Evolutionary conservation across 2,113 vertebrate species (phyloP).

Genomic region (Haemorhous mexicanus): DNA sequence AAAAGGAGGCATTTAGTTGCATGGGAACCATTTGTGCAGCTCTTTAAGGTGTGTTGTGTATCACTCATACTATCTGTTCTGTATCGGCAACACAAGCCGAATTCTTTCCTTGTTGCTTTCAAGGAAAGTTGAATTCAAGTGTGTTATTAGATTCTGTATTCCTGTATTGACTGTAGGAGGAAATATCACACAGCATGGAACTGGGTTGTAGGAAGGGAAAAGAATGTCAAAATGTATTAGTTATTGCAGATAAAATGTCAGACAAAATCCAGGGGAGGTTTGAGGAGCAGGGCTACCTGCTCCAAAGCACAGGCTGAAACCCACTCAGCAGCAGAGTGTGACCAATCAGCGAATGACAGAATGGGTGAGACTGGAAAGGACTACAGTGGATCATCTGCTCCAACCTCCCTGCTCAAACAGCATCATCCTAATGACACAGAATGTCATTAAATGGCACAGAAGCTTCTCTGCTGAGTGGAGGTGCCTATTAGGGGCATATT

Average conservation of each 20-base stretch:
- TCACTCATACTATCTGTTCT: not conserved
- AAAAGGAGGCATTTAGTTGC: not conserved
- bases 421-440: not conserved
- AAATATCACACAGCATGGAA: not conserved
- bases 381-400: no score
- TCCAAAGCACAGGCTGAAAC: not conserved
- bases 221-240: not conserved
- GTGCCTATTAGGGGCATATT: no score
- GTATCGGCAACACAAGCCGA: not conserved
- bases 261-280: not conserved
- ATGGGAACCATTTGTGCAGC: not conserved
- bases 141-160: not conserved
- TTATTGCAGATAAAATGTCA: not conserved
- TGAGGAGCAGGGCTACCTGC: not conserved
- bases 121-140: not conserved
- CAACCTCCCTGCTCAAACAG: not conserved
- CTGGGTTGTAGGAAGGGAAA: not conserved
- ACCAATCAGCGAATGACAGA: not conserved
- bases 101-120: not conserved
- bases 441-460: not conserved
- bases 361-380: not conserved
- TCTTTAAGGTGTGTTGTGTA: not conserved
- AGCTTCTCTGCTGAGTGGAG: not conserved
- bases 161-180: not conserved
- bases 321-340: fast-evolving